Conservation (phyloP, 2,113 vertebrate species). For the Columba livia region DNA sequence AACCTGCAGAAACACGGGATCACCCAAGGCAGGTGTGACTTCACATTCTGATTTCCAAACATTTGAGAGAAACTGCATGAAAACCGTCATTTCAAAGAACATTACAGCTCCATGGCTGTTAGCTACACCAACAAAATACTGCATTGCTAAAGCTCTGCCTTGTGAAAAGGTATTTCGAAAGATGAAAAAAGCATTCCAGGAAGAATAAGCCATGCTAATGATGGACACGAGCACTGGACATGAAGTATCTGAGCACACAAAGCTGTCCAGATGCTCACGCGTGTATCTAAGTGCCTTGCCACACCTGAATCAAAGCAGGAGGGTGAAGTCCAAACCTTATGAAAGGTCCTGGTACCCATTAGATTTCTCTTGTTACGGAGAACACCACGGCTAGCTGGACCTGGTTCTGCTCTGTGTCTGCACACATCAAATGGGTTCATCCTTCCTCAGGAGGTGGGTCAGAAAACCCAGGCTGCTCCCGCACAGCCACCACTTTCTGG, state of each 20-base stretch:
- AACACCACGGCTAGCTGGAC: fast-evolving
- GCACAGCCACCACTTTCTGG: fast-evolving
- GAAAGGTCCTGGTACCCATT: not conserved
- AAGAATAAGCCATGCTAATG: not conserved
- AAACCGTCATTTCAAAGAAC: not conserved
- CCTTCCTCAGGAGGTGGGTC: not conserved
- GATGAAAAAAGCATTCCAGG: not conserved
- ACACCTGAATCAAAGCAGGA: not conserved
- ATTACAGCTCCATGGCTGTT: fast-evolving
- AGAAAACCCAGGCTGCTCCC: not conserved
- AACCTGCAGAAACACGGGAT: not conserved
- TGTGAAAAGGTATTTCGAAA: not conserved
- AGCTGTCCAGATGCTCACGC: fast-evolving
- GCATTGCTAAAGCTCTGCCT: not conserved
- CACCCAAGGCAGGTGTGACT: not conserved
- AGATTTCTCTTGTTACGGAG: not conserved
- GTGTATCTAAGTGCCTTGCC: too few species aligned
- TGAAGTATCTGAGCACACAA: fast-evolving
- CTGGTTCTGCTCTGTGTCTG: not conserved
- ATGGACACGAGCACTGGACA: not conserved
- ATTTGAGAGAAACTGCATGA: fast-evolving
- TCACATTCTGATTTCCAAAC: fast-evolving
- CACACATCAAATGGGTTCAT: fast-evolving
- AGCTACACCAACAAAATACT: not conserved
- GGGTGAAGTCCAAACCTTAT: not conserved